phyloP scores from a whole-genome alignment of 1,140 invertebrate species.

The Pararge aegeria region DNA sequence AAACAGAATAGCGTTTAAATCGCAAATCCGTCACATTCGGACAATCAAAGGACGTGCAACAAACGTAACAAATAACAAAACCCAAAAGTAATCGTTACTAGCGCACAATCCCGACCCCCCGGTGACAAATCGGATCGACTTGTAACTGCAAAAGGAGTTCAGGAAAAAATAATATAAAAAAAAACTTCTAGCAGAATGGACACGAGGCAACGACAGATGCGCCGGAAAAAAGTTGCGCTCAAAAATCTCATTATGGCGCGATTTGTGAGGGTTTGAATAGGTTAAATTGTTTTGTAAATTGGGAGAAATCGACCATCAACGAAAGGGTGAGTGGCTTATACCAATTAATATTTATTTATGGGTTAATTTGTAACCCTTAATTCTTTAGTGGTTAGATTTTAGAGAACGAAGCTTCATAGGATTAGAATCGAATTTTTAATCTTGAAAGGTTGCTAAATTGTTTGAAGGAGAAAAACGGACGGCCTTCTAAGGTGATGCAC shows the following conservation, averaged over 20 bases:
- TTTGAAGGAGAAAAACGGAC: too few relatives aligned
- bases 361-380: constrained; percentile 12
- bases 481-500: too few relatives aligned
- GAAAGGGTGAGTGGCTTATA: constrained; percentile 26
- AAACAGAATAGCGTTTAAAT: constrained; percentile 37
- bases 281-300: constrained; percentile 51
- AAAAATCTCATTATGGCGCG: constrained; percentile 54
- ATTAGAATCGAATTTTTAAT: too few relatives aligned
- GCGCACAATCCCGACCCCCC: constrained; percentile 56
- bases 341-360: constrained; percentile 15
- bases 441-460: too few relatives aligned
- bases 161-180: constrained; percentile 39
- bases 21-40: constrained; percentile 62
- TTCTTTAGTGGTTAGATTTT: background rate
- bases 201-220: constrained; percentile 69
- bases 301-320: constrained; percentile 35
- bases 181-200: constrained; percentile 45
- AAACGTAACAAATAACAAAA: constrained; percentile 45
- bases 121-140: constrained; percentile 65
- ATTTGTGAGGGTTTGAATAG: constrained; percentile 46
- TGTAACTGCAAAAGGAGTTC: constrained; percentile 44
- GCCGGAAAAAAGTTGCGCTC: constrained; percentile 39
- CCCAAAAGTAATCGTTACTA: constrained; percentile 51
- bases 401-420: too few relatives aligned
- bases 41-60: constrained; percentile 56